A percentile compares a stretch with the other conserved stretches of the same genome.
phyloP scores from a whole-genome alignment of 2,797 vertebrate species.

The Onychomys torridus region DNA sequence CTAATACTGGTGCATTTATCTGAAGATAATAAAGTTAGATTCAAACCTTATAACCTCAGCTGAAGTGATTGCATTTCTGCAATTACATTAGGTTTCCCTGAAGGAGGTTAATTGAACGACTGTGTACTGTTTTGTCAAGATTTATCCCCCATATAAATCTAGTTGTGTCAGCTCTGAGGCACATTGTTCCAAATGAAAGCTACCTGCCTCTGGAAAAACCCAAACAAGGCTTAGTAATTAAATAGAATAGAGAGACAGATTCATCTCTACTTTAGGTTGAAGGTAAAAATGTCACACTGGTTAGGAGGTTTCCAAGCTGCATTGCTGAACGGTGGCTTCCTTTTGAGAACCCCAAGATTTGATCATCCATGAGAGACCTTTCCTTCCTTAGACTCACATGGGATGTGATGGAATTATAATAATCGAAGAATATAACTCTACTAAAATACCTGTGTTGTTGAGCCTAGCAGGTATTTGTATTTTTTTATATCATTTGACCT shows the following conservation, averaged over 20 bases:
- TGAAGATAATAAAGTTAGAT: slow-evolving; percentile 80
- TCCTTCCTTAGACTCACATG: not conserved
- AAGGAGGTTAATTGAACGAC: slow-evolving; percentile 85
- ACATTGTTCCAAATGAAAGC: slow-evolving; percentile 68
- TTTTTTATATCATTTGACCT: not conserved
- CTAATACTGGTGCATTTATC: slow-evolving; percentile 78
- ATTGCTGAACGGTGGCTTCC: not conserved
- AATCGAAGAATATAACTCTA: not conserved
- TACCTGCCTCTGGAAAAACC: slow-evolving; percentile 50
- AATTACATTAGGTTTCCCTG: slow-evolving; percentile 84
- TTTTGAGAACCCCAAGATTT: not conserved
- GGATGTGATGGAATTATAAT: not conserved
- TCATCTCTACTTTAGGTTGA: not conserved
- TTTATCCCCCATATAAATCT: slow-evolving; percentile 84
- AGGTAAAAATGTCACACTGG: not conserved
- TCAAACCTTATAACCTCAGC: slow-evolving; percentile 81
- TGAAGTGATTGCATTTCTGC: slow-evolving; percentile 83
- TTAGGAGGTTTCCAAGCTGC: slow-evolving; percentile 16
- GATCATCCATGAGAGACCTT: not conserved
- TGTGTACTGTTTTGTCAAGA: slow-evolving; percentile 83
- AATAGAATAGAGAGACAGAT: slow-evolving; percentile 49
- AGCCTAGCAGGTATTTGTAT: not conserved
- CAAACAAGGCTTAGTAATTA: slow-evolving; percentile 63
- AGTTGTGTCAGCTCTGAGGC: slow-evolving; percentile 71
- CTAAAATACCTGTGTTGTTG: slow-evolving; percentile 39